These are phyloP conservation scores for Sebastes dallii DNA, from an alignment of 2,797 vertebrate genomes.

Conservation along the genomic window DNA sequence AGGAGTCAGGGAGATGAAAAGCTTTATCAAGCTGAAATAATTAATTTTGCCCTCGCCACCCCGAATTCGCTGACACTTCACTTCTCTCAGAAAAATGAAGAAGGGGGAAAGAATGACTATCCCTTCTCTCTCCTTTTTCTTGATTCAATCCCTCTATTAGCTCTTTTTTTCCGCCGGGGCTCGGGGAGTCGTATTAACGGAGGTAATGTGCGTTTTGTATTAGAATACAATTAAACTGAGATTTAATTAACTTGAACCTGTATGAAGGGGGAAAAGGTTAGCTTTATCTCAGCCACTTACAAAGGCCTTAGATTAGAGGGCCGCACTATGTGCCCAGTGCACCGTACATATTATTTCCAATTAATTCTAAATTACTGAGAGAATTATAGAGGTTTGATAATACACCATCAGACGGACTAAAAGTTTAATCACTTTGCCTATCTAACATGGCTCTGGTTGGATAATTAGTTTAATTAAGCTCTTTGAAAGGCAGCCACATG, in stretches of 20 bases:
- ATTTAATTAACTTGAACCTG: conserved; percentile 98
- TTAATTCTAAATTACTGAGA: conserved; percentile 93
- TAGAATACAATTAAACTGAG: conserved; percentile 94
- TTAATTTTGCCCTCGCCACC: conserved; percentile 92
- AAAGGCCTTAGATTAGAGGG: conserved; percentile 91
- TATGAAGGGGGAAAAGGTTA: conserved; percentile 84
- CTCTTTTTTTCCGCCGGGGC: conserved; percentile 63
- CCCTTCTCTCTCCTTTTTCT: conserved; percentile 64
- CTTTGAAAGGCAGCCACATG: conserved; percentile 67
- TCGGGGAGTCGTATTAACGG: conserved; percentile 88
- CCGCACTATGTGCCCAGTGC: conserved; percentile 91
- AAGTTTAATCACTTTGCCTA: conserved; percentile 78
- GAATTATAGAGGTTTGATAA: conserved; percentile 92
- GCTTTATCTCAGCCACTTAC: conserved; percentile 91
- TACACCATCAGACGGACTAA: conserved; percentile 71
- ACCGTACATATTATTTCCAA: conserved; percentile 96
- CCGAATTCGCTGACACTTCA: conserved; percentile 99
- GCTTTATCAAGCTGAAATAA: conserved; percentile 99
- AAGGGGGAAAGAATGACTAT: conserved; percentile 78
- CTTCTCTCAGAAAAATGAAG: conserved; percentile 85
- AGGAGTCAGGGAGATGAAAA: conserved; percentile 99
- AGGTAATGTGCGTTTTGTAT: conserved; percentile 90
- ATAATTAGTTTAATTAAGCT: conserved; percentile 87
- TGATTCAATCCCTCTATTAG: conserved; percentile 69
- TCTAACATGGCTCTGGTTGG: conserved; percentile 75